Evolutionary conservation across 1,140 invertebrate species (phyloP).

Genomic region (Leptinotarsa defecta): DNA sequence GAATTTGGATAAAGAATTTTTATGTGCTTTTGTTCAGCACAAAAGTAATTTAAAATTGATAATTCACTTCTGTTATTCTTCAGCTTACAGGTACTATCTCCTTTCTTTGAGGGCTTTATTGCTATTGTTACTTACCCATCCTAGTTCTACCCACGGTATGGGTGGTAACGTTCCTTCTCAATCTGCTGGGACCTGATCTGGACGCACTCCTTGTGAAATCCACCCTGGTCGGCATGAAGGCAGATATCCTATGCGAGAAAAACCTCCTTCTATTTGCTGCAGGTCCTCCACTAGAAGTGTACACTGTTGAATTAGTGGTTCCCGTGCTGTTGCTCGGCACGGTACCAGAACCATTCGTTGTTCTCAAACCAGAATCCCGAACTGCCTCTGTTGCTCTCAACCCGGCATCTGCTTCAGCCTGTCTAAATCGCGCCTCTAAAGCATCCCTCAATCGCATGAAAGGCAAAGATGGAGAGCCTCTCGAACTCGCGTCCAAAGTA

Average conservation of each 20-base stretch:
- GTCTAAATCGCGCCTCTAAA: too few species aligned
- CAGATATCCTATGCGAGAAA: slow-evolving; percentile 46
- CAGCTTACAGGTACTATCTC: too few species aligned
- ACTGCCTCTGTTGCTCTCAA: too few species aligned
- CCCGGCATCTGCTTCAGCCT: too few species aligned
- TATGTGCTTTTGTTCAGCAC: too few species aligned
- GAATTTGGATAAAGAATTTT: too few species aligned
- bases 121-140: background rate
- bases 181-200: background rate
- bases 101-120: too few species aligned
- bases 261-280: slow-evolving; percentile 40
- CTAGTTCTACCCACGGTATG: slow-evolving; percentile 29
- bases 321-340: slow-evolving; percentile 37
- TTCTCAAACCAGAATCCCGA: background rate
- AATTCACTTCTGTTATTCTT: too few species aligned
- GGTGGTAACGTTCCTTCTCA: slow-evolving; percentile 29
- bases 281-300: slow-evolving; percentile 30
- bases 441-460: too few species aligned
- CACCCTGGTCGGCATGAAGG: slow-evolving; percentile 50
- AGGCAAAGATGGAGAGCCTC: too few species aligned
- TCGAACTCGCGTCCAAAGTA: too few species aligned
- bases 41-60: too few species aligned
- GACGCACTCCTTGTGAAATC: slow-evolving; percentile 33
- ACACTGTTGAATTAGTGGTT: slow-evolving; percentile 42
- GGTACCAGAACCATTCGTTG: background rate